Base-by-base conservation (phyloP, 2,113 vertebrate species). In the Cynopterus brachyotis region DNA sequence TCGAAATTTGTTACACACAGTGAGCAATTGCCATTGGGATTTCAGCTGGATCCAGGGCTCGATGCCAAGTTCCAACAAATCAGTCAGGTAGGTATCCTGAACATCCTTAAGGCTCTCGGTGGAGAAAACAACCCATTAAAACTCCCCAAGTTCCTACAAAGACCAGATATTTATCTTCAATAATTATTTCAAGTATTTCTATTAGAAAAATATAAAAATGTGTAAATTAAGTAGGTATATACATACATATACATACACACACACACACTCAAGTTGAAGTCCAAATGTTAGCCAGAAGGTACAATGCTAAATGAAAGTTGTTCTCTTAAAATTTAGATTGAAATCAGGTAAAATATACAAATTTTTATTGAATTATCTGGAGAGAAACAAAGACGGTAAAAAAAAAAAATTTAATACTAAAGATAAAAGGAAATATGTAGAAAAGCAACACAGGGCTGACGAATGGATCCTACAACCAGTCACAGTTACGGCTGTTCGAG, bases 61-160 rank as follows among this genome's bases (percentile, higher is more conserved):
- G 47, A 78, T 37, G 79, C 76, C 82, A 91, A 83, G 16, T 90
- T 73, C 79, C 66, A 78, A 72, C 30, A 73, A 89, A 82, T 66
- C 53, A 59, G 30, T 24, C 47, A 72, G 60, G 57, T 0, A 82
- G 9, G 59, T 67, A 11, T 16, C 9, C 53, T 60, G 59, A 35
- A 28, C 22, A 75, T 32, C 69, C 53, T 86, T 9, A 83, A 67
- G 12, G 50, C n/a, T 66, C 78, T 45, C 10, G 22, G n/a, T 3
- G 13, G 82, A 45, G 64, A 50, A 82, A 28, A 42, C 26, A 30
- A 22, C 28, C 26, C 60, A 42, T 12, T 9, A 83, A 53, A 70
- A 78, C 22, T 64, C 53, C 12, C 20, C 75, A 81, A 70, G 9
- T 57, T 75, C 66, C 57, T 69, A 86, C n/a, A 75, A 50, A 85